Conservation (phyloP, 2,888 invertebrate genomes). For the Saturnia japonica region DNA sequence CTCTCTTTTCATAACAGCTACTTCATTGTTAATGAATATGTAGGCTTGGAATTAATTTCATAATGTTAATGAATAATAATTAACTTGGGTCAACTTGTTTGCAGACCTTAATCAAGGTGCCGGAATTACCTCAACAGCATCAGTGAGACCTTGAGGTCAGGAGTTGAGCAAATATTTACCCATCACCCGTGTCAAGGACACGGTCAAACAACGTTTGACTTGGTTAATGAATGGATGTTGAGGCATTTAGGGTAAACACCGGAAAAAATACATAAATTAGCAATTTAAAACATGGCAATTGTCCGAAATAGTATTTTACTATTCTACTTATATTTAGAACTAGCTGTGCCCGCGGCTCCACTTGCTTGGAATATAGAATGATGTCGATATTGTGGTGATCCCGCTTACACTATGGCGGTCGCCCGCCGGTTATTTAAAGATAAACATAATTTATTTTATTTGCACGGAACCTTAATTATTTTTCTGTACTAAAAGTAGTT, state of each 20-base stretch:
- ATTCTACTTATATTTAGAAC: too few relatives aligned
- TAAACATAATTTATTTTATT: too few relatives aligned
- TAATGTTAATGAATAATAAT: not conserved
- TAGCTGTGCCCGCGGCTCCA: too few relatives aligned
- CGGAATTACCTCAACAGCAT: not conserved
- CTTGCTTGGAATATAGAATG: too few relatives aligned
- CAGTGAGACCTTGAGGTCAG: slow-evolving; percentile 8
- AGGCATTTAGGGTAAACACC: not conserved
- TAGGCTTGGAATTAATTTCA: not conserved
- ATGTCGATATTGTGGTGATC: too few relatives aligned
- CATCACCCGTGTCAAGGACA: slow-evolving; percentile 4
- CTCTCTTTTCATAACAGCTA: not conserved
- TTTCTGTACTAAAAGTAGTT: too few relatives aligned
- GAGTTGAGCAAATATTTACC: slow-evolving; percentile 10
- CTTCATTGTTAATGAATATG: not conserved
- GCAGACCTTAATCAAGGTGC: slow-evolving; percentile 3
- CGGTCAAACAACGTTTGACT: slow-evolving; percentile 18
- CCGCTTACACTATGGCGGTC: too few relatives aligned
- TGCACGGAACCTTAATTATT: too few relatives aligned
- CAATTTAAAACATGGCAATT: not conserved
- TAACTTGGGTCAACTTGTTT: slow-evolving; percentile 6
- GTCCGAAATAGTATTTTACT: not conserved
- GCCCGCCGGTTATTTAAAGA: too few relatives aligned
- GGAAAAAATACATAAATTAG: not conserved
- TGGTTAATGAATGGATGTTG: slow-evolving; percentile 18